These are phyloP conservation scores for Actinopyga echinites DNA, from an alignment of 53 echinoderm and acorn worm species.

Conservation along the genomic window DNA sequence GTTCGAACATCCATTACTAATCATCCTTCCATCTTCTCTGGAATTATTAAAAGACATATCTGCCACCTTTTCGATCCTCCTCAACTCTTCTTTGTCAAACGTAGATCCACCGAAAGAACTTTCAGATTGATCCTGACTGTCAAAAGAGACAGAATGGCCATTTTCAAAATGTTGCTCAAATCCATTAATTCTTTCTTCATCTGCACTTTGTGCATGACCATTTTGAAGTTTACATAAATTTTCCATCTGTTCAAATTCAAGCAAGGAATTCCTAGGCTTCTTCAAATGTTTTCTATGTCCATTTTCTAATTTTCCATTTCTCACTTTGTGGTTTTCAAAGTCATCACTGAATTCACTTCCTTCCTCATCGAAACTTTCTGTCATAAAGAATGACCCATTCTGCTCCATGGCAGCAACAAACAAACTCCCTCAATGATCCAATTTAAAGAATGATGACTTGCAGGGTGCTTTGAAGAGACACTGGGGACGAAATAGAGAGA, in stretches of 20 bases:
- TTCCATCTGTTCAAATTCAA: background rate
- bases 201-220: no score
- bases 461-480: no score
- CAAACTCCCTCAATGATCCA: no score
- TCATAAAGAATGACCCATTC: conserved; percentile 33
- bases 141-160: background rate
- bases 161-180: background rate
- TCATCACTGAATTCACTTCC: background rate
- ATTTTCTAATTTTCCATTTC: background rate
- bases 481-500: no score
- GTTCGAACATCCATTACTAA: background rate
- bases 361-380: conserved; percentile 5
- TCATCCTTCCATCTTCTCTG: background rate
- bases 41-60: background rate
- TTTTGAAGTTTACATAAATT: background rate
- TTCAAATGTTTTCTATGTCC: conserved; percentile 28
- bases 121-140: background rate
- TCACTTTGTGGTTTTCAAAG: background rate
- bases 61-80: background rate
- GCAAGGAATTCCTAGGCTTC: conserved; percentile 12
- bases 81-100: background rate
- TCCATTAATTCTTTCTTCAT: background rate
- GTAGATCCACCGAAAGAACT: conserved; percentile 8
- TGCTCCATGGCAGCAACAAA: background rate
- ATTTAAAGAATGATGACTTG: no score